phyloP scores from a whole-genome alignment of 2,888 invertebrate genomes.

The Melinaea menophilus region DNA sequence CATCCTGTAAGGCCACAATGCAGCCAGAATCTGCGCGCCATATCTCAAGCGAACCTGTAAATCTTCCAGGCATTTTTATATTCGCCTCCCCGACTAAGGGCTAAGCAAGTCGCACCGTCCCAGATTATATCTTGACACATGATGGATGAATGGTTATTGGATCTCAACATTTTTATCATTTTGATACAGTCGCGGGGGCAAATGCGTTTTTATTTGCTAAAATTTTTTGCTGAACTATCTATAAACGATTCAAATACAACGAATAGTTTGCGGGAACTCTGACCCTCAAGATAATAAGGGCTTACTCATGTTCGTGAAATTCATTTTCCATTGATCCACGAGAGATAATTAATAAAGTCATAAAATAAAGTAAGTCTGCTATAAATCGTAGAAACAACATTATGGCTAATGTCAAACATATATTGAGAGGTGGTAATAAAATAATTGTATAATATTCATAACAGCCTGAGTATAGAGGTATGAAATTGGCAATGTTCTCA shows the following conservation, averaged over 20 bases:
- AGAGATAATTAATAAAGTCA: too few relatives aligned
- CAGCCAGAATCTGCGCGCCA: conserved; percentile 65
- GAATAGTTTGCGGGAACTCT: not conserved
- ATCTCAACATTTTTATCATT: conserved; percentile 82
- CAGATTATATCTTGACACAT: conserved; percentile 84
- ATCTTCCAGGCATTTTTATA: conserved; percentile 76
- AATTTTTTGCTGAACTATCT: conserved; percentile 33
- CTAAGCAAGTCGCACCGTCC: conserved; percentile 75
- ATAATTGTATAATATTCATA: conserved; percentile 27
- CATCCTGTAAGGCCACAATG: conserved; percentile 49
- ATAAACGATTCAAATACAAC: not conserved
- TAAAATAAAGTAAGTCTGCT: too few relatives aligned
- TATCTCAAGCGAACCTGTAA: conserved; percentile 72
- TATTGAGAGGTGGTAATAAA: conserved; percentile 17
- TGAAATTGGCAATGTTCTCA: conserved; percentile 64
- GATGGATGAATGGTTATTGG: conserved; percentile 90
- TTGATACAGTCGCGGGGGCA: conserved; percentile 72
- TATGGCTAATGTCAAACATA: conserved; percentile 9
- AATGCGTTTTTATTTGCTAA: conserved; percentile 48
- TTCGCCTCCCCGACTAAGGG: conserved; percentile 66
- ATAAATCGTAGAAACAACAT: not conserved
- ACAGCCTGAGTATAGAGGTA: conserved; percentile 27
- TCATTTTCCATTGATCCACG: too few relatives aligned
- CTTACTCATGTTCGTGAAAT: too few relatives aligned
- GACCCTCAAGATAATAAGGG: too few relatives aligned